Percentiles rank a stretch among this genome's conserved stretches.
These are phyloP conservation scores for Eristalis arbustorum DNA, from an alignment of 2,888 invertebrate genomes.

Conservation along the genomic window DNA sequence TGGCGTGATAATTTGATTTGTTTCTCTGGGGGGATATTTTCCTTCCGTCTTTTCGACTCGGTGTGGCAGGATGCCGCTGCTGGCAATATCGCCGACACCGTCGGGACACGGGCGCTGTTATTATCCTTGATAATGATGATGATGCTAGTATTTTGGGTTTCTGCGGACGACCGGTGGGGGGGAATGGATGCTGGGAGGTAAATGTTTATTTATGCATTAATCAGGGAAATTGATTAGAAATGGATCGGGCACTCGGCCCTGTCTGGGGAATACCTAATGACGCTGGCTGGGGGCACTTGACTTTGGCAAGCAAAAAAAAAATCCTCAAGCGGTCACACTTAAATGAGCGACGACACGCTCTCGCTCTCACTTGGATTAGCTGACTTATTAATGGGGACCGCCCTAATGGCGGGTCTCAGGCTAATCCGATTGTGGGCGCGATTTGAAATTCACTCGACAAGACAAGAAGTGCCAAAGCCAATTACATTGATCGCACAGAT, in stretches of 20 bases:
- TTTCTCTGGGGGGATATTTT: constrained; percentile 56
- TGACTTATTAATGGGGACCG: constrained; percentile 43
- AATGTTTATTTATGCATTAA: constrained; percentile 69
- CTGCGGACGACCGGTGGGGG: not conserved
- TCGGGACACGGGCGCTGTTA: constrained; percentile 38
- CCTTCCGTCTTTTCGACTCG: constrained; percentile 11
- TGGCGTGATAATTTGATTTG: constrained; percentile 68
- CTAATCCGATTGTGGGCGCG: constrained; percentile 39
- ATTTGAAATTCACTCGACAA: constrained; percentile 21
- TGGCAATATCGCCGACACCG: not conserved
- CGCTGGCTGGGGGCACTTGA: not conserved
- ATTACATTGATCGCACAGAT: not conserved
- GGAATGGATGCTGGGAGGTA: not conserved
- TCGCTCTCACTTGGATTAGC: constrained; percentile 18
- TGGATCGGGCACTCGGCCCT: constrained; percentile 54
- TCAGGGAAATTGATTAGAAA: constrained; percentile 69
- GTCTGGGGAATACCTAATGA: constrained; percentile 51
- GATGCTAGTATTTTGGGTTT: constrained; percentile 28
- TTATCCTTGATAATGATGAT: constrained; percentile 62
- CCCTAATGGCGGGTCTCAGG: constrained; percentile 54
- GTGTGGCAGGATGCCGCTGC: not conserved
- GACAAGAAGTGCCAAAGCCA: not conserved
- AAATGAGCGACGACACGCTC: constrained; percentile 16
- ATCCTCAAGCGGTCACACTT: constrained; percentile 41
- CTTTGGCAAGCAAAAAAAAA: constrained; percentile 15